phyloP scores from a whole-genome alignment of 2,113 vertebrate genomes.

The Cichladusa arquata region DNA sequence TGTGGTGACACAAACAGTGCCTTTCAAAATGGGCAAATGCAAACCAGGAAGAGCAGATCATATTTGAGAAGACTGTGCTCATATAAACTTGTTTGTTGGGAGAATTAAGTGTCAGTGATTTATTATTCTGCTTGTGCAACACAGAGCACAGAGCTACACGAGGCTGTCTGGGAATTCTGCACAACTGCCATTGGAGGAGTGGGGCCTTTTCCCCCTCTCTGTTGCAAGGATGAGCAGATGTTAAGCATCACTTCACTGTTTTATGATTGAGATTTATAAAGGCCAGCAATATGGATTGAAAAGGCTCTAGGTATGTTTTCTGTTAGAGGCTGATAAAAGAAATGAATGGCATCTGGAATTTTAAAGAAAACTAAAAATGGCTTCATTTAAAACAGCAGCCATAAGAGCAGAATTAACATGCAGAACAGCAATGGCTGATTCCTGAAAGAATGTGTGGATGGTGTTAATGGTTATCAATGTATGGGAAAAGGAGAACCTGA shows the following conservation, averaged over 20 bases:
- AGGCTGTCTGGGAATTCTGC: background rate
- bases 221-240: conserved; percentile 39
- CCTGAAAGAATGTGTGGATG: background rate
- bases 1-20: background rate
- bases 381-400: background rate
- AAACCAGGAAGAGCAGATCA: background rate
- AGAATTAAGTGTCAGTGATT: background rate
- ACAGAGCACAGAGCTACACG: background rate
- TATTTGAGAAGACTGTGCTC: background rate
- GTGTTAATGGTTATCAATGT: background rate
- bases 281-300: background rate
- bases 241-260: background rate
- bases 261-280: conserved; percentile 26
- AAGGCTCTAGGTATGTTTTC: conserved; percentile 16
- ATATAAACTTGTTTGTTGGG: background rate
- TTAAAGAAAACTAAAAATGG: background rate
- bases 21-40: background rate
- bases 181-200: background rate
- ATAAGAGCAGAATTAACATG: background rate
- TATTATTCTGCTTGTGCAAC: background rate
- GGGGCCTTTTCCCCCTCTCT: background rate
- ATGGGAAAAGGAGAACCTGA: background rate
- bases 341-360: conserved; percentile 9
- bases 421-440: background rate
- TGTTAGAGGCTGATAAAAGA: conserved; percentile 15